Conservation (phyloP, 2,113 vertebrate species). For the Lampris megalopsis region DNA sequence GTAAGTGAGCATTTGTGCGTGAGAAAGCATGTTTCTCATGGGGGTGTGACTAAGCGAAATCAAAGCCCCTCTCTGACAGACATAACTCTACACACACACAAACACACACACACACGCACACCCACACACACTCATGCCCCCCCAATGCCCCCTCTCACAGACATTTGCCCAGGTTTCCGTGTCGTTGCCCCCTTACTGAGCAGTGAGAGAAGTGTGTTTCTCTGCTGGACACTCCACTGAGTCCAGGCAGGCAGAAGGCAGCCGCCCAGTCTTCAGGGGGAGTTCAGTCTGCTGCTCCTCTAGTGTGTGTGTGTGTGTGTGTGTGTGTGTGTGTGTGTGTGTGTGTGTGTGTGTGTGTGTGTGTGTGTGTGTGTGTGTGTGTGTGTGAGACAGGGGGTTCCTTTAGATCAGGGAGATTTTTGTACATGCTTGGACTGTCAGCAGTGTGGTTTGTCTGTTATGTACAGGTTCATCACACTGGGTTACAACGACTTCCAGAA, state of each 20-base stretch:
- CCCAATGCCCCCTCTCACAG: no score
- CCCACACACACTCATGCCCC: no score
- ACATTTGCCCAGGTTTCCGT: not conserved
- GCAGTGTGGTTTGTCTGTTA: no score
- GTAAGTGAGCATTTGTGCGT: not conserved
- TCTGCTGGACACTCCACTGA: slow-evolving; percentile 4
- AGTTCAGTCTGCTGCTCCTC: not conserved
- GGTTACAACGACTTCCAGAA: no score
- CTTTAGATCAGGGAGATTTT: no score
- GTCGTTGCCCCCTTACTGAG: slow-evolving; percentile 34
- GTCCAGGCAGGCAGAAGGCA: slow-evolving; percentile 48
- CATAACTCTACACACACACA: slow-evolving; percentile 46
- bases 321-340: no score
- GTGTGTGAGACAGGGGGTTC: no score
- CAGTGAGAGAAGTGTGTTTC: slow-evolving; percentile 40
- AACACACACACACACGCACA: slow-evolving; percentile 39
- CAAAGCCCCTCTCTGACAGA: slow-evolving; percentile 45
- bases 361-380: not conserved
- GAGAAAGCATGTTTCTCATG: not conserved
- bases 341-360: not conserved
- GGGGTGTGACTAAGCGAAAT: slow-evolving; percentile 14
- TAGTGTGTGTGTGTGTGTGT: not conserved
- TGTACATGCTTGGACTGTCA: no score
- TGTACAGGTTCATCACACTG: no score
- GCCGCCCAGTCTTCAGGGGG: slow-evolving; percentile 62